Percentiles rank a stretch among this genome's conserved stretches.
phyloP scores from a whole-genome alignment of 2,113 vertebrate genomes.

The Sporophila hypoxantha region DNA sequence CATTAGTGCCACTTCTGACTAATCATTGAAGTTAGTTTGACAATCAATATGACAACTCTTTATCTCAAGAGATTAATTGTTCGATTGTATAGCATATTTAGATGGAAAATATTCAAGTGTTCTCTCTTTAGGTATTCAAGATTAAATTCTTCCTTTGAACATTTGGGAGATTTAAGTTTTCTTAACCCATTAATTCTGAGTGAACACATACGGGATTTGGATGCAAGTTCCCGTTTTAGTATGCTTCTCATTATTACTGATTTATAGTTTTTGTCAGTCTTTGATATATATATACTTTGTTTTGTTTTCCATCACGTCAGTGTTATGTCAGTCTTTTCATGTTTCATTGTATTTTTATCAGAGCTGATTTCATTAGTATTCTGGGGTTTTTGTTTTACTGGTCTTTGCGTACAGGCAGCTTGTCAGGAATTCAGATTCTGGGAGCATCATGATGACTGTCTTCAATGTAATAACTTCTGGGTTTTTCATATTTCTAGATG shows the following conservation, averaged over 20 bases:
- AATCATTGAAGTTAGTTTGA: neutral
- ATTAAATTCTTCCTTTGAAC: too few species aligned
- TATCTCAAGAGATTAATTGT: neutral
- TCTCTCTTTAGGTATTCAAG: neutral
- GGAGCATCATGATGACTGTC: neutral
- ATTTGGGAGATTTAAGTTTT: neutral
- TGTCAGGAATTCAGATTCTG: neutral
- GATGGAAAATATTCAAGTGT: neutral
- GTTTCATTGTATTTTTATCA: neutral
- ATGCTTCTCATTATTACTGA: neutral
- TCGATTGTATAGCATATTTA: neutral
- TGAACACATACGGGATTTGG: neutral
- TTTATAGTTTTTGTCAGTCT: neutral
- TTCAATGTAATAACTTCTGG: neutral
- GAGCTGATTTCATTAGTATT: neutral
- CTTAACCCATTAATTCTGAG: neutral
- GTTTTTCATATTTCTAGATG: neutral
- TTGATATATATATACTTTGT: neutral
- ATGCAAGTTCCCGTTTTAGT: neutral
- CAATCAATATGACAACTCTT: neutral
- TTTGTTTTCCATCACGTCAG: neutral
- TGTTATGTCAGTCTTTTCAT: neutral
- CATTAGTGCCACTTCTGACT: neutral
- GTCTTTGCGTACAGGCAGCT: neutral
- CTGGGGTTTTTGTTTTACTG: neutral